Percentiles rank a stretch among this genome's conserved stretches.
These are phyloP conservation scores for Arrhamphus sclerolepis DNA, from an alignment of 2,797 vertebrate genomes.

Conservation along the genomic window DNA sequence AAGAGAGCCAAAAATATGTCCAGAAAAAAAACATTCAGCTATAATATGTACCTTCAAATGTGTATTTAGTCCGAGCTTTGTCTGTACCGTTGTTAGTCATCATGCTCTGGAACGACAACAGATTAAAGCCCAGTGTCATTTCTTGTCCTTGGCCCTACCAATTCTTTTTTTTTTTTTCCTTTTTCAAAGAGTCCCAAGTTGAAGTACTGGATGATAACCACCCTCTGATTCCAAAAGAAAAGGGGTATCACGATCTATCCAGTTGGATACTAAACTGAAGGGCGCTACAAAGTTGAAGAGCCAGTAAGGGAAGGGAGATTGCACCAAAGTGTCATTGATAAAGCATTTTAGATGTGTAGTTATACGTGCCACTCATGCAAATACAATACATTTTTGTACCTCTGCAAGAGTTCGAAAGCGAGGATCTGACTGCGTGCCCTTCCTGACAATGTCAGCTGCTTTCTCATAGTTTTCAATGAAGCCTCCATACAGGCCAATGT, in stretches of 20 bases:
- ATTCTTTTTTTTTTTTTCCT: too few species aligned
- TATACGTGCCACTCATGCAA: too few species aligned
- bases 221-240: too few species aligned
- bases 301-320: too few species aligned
- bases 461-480: constrained; percentile 82
- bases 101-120: constrained; percentile 72
- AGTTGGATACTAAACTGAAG: too few species aligned
- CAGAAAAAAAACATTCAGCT: background rate
- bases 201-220: too few species aligned
- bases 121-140: too few species aligned
- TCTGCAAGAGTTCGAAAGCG: constrained; percentile 79
- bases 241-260: too few species aligned
- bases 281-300: too few species aligned
- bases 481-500: constrained; percentile 79
- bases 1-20: background rate
- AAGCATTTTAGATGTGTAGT: background rate
- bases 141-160: too few species aligned
- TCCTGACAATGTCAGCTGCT: constrained; percentile 74
- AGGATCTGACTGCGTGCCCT: constrained; percentile 69
- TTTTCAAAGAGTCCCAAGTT: too few species aligned
- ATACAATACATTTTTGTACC: constrained; percentile 48
- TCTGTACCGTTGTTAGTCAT: constrained; percentile 67
- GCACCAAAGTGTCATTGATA: background rate
- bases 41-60: constrained; percentile 74
- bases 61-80: constrained; percentile 71